phyloP scores from a whole-genome alignment of 2,888 invertebrate genomes.

The Leptogaster cylindrica region DNA sequence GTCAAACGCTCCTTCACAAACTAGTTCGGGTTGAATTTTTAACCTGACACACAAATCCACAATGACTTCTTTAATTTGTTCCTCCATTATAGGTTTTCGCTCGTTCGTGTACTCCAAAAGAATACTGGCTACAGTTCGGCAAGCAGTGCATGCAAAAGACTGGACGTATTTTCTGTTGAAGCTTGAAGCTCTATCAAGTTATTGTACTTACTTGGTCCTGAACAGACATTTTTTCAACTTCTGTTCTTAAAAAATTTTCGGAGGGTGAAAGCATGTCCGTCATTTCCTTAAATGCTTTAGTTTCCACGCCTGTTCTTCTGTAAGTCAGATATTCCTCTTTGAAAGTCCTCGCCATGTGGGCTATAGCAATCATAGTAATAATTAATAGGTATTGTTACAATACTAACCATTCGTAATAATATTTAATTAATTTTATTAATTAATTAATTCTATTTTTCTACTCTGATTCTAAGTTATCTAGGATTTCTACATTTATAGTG shows the following conservation, averaged over 20 bases:
- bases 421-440: too few relatives aligned
- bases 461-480: too few relatives aligned
- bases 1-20: conserved; percentile 69
- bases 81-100: too few relatives aligned
- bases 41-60: conserved; percentile 66
- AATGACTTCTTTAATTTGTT: conserved; percentile 60
- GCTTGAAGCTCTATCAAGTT: too few relatives aligned
- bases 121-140: conserved; percentile 53
- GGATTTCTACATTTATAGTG: too few relatives aligned
- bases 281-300: conserved; percentile 50
- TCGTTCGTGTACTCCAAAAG: conserved; percentile 60
- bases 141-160: conserved; percentile 54
- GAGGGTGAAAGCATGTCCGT: conserved; percentile 53
- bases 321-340: conserved; percentile 53
- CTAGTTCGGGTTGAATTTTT: conserved; percentile 66
- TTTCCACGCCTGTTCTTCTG: conserved; percentile 54
- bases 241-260: conserved; percentile 53
- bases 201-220: conserved; percentile 48
- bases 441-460: too few relatives aligned
- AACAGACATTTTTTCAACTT: conserved; percentile 51
- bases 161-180: too few relatives aligned
- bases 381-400: too few relatives aligned
- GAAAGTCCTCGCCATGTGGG: neutral
- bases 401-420: too few relatives aligned
- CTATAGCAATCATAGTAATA: too few relatives aligned